A percentile compares a stretch with the other conserved stretches of the same genome.
Evolutionary conservation across 2,113 vertebrate genomes (phyloP).

Genomic region (Scomber colias): DNA sequence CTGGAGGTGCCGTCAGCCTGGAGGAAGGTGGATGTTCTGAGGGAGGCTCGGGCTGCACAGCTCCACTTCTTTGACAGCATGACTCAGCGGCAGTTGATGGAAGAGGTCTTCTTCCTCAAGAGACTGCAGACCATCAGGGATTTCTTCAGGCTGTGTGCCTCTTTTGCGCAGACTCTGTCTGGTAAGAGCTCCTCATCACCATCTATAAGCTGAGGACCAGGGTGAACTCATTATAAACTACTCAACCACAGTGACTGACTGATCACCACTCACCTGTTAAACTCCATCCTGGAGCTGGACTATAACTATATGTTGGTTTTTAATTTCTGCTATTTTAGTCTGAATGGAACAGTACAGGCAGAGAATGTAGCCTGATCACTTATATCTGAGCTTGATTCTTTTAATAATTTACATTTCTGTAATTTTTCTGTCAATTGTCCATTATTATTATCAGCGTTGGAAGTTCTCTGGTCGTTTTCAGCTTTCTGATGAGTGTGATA

Average conservation of each 20-base stretch:
- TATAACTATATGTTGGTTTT: no score
- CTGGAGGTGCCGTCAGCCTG: slow-evolving; percentile 95
- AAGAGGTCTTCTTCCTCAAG: slow-evolving; percentile 97
- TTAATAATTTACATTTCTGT: background rate
- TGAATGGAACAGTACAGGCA: no score
- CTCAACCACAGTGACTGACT: background rate
- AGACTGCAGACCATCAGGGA: slow-evolving; percentile 96
- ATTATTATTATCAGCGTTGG: no score
- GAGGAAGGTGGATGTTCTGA: slow-evolving; percentile 95
- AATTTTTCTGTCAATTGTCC: no score
- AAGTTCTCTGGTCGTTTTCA: background rate
- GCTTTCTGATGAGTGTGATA: background rate
- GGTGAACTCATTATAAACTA: background rate
- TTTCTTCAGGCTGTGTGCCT: slow-evolving; percentile 95
- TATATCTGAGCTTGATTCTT: background rate
- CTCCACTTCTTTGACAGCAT: slow-evolving; percentile 92
- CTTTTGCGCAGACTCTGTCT: slow-evolving; percentile 94
- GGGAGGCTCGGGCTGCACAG: slow-evolving; percentile 93
- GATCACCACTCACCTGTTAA: background rate
- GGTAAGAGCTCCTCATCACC: slow-evolving; percentile 80
- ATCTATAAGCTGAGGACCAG: no score
- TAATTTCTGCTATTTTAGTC: no score
- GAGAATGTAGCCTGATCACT: no score
- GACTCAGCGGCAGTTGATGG: slow-evolving; percentile 91
- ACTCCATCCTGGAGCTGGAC: no score